Conservation (phyloP, 2,888 invertebrate species). For the Eupeodes luniger region DNA sequence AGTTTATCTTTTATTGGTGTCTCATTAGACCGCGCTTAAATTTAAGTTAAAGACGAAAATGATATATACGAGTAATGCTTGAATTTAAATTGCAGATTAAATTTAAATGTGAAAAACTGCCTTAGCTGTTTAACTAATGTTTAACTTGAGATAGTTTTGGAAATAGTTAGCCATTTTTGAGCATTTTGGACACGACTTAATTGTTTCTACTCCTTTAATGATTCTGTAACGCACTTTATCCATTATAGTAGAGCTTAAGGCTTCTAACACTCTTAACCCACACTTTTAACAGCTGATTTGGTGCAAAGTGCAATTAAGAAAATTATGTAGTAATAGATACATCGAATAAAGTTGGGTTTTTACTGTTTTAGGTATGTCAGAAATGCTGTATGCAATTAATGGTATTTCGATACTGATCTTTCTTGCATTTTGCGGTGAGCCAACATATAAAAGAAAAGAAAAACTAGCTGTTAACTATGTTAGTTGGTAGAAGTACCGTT, state of each 20-base stretch:
- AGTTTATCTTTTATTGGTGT: slow-evolving; percentile 35
- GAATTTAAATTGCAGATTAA: slow-evolving; percentile 39
- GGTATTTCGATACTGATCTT: slow-evolving; percentile 11
- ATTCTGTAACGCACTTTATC: neutral
- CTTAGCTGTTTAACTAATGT: neutral
- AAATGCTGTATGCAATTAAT: slow-evolving; percentile 9
- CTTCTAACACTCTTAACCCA: slow-evolving; percentile 13
- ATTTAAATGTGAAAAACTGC: slow-evolving; percentile 4
- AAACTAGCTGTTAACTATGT: neutral
- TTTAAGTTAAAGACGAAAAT: neutral
- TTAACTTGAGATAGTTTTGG: neutral
- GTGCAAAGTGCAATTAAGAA: neutral
- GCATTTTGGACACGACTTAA: slow-evolving; percentile 7
- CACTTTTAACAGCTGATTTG: slow-evolving; percentile 28
- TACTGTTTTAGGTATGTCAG: slow-evolving; percentile 1
- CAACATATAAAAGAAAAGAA: neutral
- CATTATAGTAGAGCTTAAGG: neutral
- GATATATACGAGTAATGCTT: neutral
- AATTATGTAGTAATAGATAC: neutral
- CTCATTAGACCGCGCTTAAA: slow-evolving; percentile 26
- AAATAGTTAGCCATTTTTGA: slow-evolving; percentile 2
- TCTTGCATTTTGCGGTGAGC: neutral
- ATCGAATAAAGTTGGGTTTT: neutral
- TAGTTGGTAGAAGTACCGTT: neutral
- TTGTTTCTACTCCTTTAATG: neutral